Conservation (phyloP, 2,888 invertebrate species). For the Pseudoips prasinana region DNA sequence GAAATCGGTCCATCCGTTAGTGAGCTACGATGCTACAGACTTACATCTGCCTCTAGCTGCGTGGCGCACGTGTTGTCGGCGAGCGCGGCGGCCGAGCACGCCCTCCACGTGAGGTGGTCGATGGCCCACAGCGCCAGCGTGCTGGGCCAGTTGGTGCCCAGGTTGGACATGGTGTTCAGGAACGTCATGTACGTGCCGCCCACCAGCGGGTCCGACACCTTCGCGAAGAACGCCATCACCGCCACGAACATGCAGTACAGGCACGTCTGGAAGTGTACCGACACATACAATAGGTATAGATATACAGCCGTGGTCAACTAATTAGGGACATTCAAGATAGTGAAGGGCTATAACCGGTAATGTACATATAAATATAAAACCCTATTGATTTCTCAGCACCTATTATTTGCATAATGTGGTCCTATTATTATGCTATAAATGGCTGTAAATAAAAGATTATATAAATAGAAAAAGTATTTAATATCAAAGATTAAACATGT, state of each 20-base stretch:
- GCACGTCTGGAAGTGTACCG: conserved; percentile 87
- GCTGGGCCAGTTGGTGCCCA: conserved; percentile 99
- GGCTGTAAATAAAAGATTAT: no score
- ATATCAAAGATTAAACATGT: no score
- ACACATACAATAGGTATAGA: no score
- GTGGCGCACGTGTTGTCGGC: conserved; percentile 85
- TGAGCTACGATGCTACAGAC: no score
- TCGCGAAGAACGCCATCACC: conserved; percentile 98
- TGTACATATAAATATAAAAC: not conserved
- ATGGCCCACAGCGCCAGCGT: conserved; percentile 96
- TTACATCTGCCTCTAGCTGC: conserved; percentile 84
- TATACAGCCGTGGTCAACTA: no score
- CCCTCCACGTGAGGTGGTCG: conserved; percentile 92
- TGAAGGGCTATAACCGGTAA: no score
- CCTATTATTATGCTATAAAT: no score
- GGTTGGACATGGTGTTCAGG: conserved; percentile 96
- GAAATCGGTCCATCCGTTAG: no score
- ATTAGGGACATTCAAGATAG: no score
- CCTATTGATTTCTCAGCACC: no score
- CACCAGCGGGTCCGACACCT: conserved; percentile 96
- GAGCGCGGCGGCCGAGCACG: conserved; percentile 80
- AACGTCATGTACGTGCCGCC: conserved; percentile 99
- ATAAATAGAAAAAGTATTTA: no score
- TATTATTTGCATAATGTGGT: no score
- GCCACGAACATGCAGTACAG: conserved; percentile 98